Evolutionary conservation across 2,888 invertebrate species (phyloP), one percentile per base, ranked within the genome.

Genomic region (Diarsia mendica): DNA sequence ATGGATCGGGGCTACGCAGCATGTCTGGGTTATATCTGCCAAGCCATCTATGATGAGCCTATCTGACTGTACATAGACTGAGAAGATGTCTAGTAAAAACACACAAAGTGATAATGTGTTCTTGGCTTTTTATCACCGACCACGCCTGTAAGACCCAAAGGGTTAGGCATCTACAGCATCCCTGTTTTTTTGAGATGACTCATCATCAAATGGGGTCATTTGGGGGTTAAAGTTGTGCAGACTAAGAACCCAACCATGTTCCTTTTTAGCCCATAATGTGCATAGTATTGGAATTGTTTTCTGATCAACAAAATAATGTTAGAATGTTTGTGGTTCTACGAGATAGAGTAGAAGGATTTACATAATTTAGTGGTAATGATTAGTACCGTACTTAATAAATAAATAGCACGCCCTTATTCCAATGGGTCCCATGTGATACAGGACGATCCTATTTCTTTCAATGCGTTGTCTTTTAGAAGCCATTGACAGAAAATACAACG

Each of bases 1-100:
- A 84, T 82, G 76, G 61, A 80, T 80, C 55, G 65, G 60, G 81
- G 81, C 39, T 81, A 67, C 67, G n/a, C 64, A 79, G 79, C 70
- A 20, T 73, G 83, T 80, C 67, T 71, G 39, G 60, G 13, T 49
- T 48, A 72, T 83, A 84, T 82, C 84, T 61, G 48, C 39, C n/a
- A 46, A 13, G 23, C 75, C 61, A 80, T 84, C 75, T 70, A 13
- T 55, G 48, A 28, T 8, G 23, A 39, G 66, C 51, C 23, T 73
- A 67, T 51, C 63, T 61, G 49, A 61, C 53, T 64, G 70, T 55
- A 18, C 48, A 64, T 60, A 39, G n/a, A 67, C 48, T 15, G 58
- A 67, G 61, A 28, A 28, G 5, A n/a, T 48, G 28, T 1, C 13
- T 23, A 55, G 2, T 20, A 8, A 28, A 28, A 48, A 71, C 33